Percentiles rank a stretch among this genome's conserved stretches.
These are phyloP conservation scores for Tipula unca DNA, from an alignment of 2,888 invertebrate species.

Conservation along the genomic window DNA sequence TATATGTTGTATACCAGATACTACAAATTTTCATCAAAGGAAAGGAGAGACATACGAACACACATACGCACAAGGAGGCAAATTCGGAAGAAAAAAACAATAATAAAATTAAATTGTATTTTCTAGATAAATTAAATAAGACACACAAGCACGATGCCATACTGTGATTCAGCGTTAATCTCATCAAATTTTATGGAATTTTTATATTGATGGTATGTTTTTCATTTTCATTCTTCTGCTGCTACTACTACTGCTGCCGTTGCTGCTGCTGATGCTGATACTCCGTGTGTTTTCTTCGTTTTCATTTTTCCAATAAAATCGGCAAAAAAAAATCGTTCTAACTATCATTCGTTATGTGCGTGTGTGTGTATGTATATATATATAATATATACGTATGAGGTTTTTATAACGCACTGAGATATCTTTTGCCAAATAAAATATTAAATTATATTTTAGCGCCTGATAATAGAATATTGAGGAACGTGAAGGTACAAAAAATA, in stretches of 20 bases:
- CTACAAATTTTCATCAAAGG: not conserved
- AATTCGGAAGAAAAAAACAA: not conserved
- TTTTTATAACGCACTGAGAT: not conserved
- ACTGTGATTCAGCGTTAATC: not conserved
- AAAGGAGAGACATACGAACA: not conserved
- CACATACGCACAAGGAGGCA: not conserved
- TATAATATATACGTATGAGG: not conserved
- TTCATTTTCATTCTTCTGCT: not conserved
- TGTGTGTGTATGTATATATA: not conserved
- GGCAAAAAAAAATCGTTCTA: not conserved
- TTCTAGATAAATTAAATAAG: not conserved
- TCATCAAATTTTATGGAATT: conserved; percentile 8
- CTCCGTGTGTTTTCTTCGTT: not conserved
- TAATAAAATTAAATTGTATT: not conserved
- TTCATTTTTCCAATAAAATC: not conserved
- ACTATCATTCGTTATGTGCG: not conserved
- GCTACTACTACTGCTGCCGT: not conserved
- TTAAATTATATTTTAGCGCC: conserved; percentile 14
- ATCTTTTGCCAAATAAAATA: not conserved
- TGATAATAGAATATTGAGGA: conserved; percentile 9
- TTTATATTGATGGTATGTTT: conserved; percentile 14
- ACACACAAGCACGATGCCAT: conserved; percentile 14
- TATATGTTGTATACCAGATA: not conserved
- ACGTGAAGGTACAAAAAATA: not conserved
- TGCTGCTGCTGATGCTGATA: not conserved